Conservation (phyloP, 2,113 vertebrate species). For the Toxostoma redivivum region DNA sequence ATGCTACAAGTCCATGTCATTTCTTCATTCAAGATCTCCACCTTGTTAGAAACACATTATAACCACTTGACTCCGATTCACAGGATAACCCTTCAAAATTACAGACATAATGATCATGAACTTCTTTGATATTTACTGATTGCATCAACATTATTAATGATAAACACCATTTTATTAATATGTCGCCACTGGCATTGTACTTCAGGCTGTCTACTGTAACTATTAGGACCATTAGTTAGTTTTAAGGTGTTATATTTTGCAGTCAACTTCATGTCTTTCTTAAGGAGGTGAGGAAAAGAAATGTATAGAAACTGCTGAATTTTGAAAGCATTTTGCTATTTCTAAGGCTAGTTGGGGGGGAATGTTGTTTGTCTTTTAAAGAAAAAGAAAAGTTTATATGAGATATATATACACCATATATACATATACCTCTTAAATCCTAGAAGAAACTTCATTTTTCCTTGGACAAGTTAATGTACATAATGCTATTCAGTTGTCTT, state of each 20-base stretch:
- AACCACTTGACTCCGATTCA: not conserved
- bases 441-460: not conserved
- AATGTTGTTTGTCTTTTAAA: not conserved
- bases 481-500: not conserved
- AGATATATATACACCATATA: not conserved
- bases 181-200: not conserved
- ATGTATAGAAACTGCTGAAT: not conserved
- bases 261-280: not conserved
- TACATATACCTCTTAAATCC: not conserved
- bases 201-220: not conserved
- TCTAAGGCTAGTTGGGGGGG: not conserved
- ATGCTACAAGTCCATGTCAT: not conserved
- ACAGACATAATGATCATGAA: constrained; percentile 8
- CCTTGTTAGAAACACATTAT: not conserved
- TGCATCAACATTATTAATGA: constrained; percentile 45
- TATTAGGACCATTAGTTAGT: constrained; percentile 16
- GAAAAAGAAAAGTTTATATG: not conserved
- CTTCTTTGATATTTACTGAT: constrained; percentile 26
- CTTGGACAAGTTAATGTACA: not conserved
- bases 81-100: constrained; percentile 16
- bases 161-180: constrained; percentile 17
- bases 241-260: not conserved
- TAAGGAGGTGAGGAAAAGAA: not conserved
- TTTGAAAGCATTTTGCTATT: not conserved
- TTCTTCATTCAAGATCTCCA: not conserved